phyloP scores from a whole-genome alignment of 2,888 invertebrate species.

The Hemistola chrysoprasaria region DNA sequence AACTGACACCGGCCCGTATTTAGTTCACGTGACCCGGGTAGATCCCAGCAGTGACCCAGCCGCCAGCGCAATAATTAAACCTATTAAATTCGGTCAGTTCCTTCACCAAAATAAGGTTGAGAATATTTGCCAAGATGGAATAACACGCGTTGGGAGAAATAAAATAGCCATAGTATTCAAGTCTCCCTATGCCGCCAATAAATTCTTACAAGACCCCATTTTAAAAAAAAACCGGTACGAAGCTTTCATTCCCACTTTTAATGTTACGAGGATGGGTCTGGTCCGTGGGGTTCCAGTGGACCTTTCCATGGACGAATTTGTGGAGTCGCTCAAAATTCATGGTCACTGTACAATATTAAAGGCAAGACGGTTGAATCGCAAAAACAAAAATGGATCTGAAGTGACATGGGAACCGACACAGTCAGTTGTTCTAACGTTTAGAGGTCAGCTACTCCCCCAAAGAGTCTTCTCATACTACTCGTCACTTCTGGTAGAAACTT shows the following conservation, averaged over 20 bases:
- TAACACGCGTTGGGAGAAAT: no score
- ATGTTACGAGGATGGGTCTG: neutral
- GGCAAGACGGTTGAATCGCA: neutral
- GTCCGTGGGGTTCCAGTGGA: neutral
- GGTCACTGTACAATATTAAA: neutral
- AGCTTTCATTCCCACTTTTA: neutral
- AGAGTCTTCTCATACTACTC: slow-evolving; percentile 1
- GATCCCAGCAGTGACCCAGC: no score
- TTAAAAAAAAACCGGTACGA: no score
- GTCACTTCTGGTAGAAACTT: slow-evolving; percentile 1
- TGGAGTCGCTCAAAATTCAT: neutral
- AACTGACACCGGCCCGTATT: no score
- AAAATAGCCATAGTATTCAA: no score
- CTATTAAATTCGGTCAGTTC: no score
- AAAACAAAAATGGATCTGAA: neutral
- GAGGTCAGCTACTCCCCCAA: slow-evolving; percentile 1
- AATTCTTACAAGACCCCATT: no score
- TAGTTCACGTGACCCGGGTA: no score
- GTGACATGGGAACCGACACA: slow-evolving; percentile 5
- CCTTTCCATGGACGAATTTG: slow-evolving; percentile 1
- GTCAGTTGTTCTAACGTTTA: slow-evolving; percentile 5
- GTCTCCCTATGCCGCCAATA: no score
- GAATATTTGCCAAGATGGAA: no score
- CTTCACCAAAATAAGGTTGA: no score
- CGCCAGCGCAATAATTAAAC: no score